Base-by-base conservation (phyloP, 2,797 vertebrate species). In the Crocidura indochinensis region DNA sequence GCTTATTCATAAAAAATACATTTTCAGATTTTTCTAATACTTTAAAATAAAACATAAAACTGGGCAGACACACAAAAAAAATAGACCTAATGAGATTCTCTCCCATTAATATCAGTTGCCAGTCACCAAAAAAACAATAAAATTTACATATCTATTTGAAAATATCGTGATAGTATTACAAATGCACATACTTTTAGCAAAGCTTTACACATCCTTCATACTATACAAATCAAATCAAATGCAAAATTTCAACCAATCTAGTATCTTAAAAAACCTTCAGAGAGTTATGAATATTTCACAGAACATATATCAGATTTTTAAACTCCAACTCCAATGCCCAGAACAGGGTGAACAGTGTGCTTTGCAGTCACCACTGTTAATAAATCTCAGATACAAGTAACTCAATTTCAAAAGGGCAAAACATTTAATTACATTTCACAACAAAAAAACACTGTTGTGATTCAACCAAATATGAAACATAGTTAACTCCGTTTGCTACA, bases 381-480 rank as follows among this genome's bases (percentile, higher is more conserved):
- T 95, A 97, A 95, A 82, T 95, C 95, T 96, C 49, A 92, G 51
- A 93, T 92, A 94, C 62, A 97, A 85, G 95, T 84, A 94, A 92
- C 91, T 92, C 93, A 95, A 97, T 92, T 96, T 97, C 94, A 95
- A 97, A 92, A 97, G 92, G 91, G 88, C 93, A 96, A 91, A 90
- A 90, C 93, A 92, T 97, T 97, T 96, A 97, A 97, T 97, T 93
- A 96, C 92, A 96, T 85, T 97, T 97, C 97, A 98, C 97, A 98
- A 97, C 97, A 94, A 97, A 73, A 83, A 96, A 93, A 88, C 83
- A 94, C 1, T 96, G 97, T 82, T 97, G 97, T 93, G 96, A 97
- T 94, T 84, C 56, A 95, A 92, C 85, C 84, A 90, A 97, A 92
- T 88, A 95, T 92, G 75, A 95, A 96, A 96, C 76, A 96, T 19